Conservation (phyloP, 2,888 invertebrate genomes). For the Coelinius sp. region DNA sequence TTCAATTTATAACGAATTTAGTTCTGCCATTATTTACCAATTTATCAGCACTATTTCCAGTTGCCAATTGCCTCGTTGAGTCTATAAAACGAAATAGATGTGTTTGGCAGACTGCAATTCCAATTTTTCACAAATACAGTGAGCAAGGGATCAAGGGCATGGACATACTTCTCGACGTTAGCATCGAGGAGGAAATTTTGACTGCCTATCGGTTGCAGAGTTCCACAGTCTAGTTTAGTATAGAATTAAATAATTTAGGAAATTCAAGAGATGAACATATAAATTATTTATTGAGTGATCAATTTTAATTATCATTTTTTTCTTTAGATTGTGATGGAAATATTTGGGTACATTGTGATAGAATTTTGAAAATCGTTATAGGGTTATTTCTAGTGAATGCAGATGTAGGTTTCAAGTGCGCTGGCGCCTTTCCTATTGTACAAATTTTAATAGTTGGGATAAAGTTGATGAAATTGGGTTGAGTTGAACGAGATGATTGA, state of each 20-base stretch:
- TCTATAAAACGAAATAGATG: slow-evolving; percentile 74
- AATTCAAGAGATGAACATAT: neutral
- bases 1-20: slow-evolving; percentile 76
- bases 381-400: slow-evolving; percentile 10
- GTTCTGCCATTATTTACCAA: slow-evolving; percentile 74
- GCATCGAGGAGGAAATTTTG: slow-evolving; percentile 59
- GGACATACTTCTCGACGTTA: slow-evolving; percentile 58
- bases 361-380: slow-evolving; percentile 4
- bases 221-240: neutral
- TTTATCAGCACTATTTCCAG: slow-evolving; percentile 73
- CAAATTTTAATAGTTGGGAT: slow-evolving; percentile 18
- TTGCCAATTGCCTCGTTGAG: slow-evolving; percentile 69
- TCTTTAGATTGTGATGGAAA: neutral
- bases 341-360: slow-evolving; percentile 10
- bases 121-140: slow-evolving; percentile 64
- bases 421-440: slow-evolving; percentile 38
- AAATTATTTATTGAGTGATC: slow-evolving; percentile 21
- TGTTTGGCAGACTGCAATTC: slow-evolving; percentile 75
- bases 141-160: slow-evolving; percentile 58
- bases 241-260: neutral
- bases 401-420: slow-evolving; percentile 32
- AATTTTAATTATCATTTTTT: neutral
- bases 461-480: neutral
- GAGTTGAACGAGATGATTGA: neutral
- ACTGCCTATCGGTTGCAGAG: slow-evolving; percentile 27